Evolutionary conservation across 2,797 vertebrate species (phyloP), one percentile per base, ranked within the genome.

Genomic region (Pipistrellus pygmaeus): DNA sequence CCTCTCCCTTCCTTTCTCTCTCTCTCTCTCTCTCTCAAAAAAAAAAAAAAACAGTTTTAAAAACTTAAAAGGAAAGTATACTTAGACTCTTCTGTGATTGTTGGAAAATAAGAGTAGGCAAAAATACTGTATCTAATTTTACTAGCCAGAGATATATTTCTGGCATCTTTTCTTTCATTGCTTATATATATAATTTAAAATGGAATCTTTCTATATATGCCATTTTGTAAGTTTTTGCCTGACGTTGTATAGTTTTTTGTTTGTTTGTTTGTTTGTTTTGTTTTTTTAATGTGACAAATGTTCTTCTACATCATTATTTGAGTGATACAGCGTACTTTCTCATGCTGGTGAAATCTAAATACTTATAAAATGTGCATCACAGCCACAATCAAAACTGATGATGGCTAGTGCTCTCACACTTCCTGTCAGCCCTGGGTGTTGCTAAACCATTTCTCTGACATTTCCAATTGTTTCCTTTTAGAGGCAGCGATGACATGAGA

Each of bases 121-220:
- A 80, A 88, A 32, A 64, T 48, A 48, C 30, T 44, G 6, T n/a
- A 41, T 35, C 32, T 60, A 14, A 53, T 35, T 69, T 55, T 69
- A 73, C 57, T 41, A 53, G 57, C 41, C 66, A 73, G 48, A 72
- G 69, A 53, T 53, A 60, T 71, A 55, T 75, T 88, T 84, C 72
- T 75, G 82, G 23, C 48, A 78, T 77, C 76, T 96, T 66, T 93
- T 38, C 57, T 87, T 1, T 80, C 41, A 53, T 72, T 72, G 30
- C 21, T 64, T 80, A 64, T 9, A 11, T 71, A 35, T 48, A 55
- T 64, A 21, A 76, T 48, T 90, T 82, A 64, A 77, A 86, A 57
- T 75, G 38, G 17, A 83, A 69, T 84, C 48, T 87, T 77, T 48
- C 62, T 27, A 4, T 6, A 32, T 27, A 71, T 35, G 4, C 51